Base-by-base conservation (phyloP, 2,888 invertebrate species). In the Hedychridium roseum region DNA sequence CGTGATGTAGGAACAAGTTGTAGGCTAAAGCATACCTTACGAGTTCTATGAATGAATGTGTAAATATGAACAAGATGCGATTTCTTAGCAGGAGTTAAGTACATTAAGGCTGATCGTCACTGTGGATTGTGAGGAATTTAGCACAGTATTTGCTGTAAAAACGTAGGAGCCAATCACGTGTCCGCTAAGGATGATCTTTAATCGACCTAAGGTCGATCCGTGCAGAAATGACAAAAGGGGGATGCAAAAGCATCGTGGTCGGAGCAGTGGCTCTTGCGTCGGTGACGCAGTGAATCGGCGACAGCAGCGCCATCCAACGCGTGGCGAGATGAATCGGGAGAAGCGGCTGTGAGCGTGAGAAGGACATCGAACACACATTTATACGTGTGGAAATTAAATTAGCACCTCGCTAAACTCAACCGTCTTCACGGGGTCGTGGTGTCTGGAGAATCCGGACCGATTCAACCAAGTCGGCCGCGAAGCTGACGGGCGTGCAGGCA, bases 381-480 rank as follows among this genome's bases (percentile, higher is more conserved):
- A 47, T 55, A 50, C 34, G 39, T 52, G 57, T 60, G 63, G 39
- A 59, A 66, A 66, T 67, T 61, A 38, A 66, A 66, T 66, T 65
- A 67, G 54, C 51, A 46, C 43, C 50, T 51, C 14, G 39, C 37
- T 31, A 18, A 38, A 49, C 48, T 42, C 36, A 32, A 32, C 12
- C 34, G 45, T 49, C 31, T 6, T 23, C 23, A 23, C 23, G 41
- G 57, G 28, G 37, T 45, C 37, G 45, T 35, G 47, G 35, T 27
- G 56, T 9, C 14, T 50, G 5, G 9, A 56, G 41, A 51, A 47
- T 28, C 43, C 35, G 37, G 45, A 28, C 44, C 45, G 47, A 51
- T 63, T 56, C 48, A 37, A 36, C 6, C 30, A 7, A 32, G 38
- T 63, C 50, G 57, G 57, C 55, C 38, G 35, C 16, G 34, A 49